Evolutionary conservation across 2,888 invertebrate species (phyloP).

Genomic region (Sinohyriopsis cumingii): DNA sequence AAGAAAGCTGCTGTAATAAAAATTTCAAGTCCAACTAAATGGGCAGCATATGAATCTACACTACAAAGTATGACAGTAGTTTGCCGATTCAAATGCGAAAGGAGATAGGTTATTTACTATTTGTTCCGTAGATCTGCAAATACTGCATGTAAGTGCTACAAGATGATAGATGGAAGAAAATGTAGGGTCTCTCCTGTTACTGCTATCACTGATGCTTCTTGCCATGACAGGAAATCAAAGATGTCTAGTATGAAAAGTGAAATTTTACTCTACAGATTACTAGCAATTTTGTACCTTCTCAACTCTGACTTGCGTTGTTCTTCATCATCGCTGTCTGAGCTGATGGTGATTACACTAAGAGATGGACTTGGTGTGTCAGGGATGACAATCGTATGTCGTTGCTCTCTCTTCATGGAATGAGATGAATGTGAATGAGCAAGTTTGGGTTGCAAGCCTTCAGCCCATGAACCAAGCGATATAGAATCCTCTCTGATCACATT

Average conservation of each 20-base stretch:
- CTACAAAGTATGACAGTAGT: no score
- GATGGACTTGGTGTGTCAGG: constrained; percentile 96
- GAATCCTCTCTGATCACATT: constrained; percentile 30
- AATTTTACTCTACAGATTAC: neutral
- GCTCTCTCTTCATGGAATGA: constrained; percentile 23
- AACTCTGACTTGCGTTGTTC: constrained; percentile 35
- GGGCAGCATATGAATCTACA: no score
- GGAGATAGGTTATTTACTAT: no score
- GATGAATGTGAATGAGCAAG: constrained; percentile 32
- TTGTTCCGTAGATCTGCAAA: no score
- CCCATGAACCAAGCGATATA: constrained; percentile 43
- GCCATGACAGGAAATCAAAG: constrained; percentile 8
- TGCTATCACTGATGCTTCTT: constrained; percentile 7
- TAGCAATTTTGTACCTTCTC: no score
- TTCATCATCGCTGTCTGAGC: constrained; percentile 92
- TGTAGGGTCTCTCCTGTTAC: constrained; percentile 17
- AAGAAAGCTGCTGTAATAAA: no score
- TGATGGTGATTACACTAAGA: constrained; percentile 95
- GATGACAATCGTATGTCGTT: constrained; percentile 92
- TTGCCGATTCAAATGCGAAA: no score
- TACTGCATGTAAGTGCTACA: neutral
- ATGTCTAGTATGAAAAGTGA: neutral
- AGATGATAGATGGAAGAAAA: constrained; percentile 5
- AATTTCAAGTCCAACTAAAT: no score
- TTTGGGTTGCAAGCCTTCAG: constrained; percentile 30